phyloP scores from a whole-genome alignment of 2,888 invertebrate genomes.

The Villa cingulata region DNA sequence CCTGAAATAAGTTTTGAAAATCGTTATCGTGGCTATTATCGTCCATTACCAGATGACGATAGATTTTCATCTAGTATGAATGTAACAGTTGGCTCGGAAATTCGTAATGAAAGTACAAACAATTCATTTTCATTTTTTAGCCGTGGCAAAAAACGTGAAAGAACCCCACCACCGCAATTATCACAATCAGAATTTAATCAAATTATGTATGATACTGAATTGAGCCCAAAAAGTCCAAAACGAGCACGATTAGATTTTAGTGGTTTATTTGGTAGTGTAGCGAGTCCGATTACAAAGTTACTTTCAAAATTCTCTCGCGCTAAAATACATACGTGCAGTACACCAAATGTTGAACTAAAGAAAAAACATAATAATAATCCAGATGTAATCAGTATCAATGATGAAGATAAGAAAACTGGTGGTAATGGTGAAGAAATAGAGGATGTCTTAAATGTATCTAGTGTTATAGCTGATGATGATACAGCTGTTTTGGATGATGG shows the following conservation, averaged over 20 bases:
- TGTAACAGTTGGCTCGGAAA: constrained; percentile 33
- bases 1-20: constrained; percentile 23
- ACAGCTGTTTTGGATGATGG: background rate
- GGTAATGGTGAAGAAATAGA: background rate
- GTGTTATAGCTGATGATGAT: background rate
- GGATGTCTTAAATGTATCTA: background rate
- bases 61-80: constrained; percentile 31
- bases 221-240: constrained; percentile 26
- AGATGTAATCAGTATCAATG: no score
- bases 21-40: constrained; percentile 24
- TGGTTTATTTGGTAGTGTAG: constrained; percentile 24
- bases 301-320: constrained; percentile 28
- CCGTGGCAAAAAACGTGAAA: constrained; percentile 31
- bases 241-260: constrained; percentile 26
- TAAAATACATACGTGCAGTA: constrained; percentile 21
- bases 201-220: constrained; percentile 15
- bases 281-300: constrained; percentile 29
- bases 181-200: background rate
- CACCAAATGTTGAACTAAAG: constrained; percentile 17
- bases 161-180: constrained; percentile 20
- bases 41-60: constrained; percentile 27
- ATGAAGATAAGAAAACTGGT: no score
- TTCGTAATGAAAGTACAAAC: constrained; percentile 22
- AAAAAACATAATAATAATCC: background rate
- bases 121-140: constrained; percentile 28